Percentiles rank a stretch among this genome's conserved stretches.
These are phyloP conservation scores for Carettochelys insculpta DNA, from an alignment of 2,113 vertebrate species.

Conservation along the genomic window DNA sequence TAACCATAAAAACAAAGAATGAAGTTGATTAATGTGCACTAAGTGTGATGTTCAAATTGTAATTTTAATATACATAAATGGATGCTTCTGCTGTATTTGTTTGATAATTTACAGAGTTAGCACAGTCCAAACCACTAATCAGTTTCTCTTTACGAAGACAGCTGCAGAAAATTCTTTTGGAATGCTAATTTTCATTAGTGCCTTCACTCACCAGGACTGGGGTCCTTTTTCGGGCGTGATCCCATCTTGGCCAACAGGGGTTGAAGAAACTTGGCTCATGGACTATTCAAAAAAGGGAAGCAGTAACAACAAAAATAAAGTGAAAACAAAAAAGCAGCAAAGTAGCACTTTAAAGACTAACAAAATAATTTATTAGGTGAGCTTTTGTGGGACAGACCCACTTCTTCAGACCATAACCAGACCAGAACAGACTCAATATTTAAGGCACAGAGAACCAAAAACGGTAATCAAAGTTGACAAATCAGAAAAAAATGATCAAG, in stretches of 20 bases:
- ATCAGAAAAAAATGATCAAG: too few relatives aligned
- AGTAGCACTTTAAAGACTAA: too few relatives aligned
- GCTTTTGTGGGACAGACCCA: too few relatives aligned
- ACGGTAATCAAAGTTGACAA: too few relatives aligned
- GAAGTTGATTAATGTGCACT: slow-evolving; percentile 85
- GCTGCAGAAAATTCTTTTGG: slow-evolving; percentile 77
- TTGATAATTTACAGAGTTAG: slow-evolving; percentile 85
- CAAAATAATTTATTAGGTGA: too few relatives aligned
- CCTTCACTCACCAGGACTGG: slow-evolving; percentile 45
- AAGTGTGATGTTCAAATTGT: slow-evolving; percentile 82
- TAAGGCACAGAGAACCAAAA: too few relatives aligned
- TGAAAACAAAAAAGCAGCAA: too few relatives aligned
- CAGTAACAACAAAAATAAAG: neutral
- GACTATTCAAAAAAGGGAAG: slow-evolving; percentile 37
- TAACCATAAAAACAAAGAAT: slow-evolving; percentile 84
- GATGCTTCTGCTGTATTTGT: slow-evolving; percentile 80
- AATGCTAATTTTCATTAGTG: slow-evolving; percentile 81
- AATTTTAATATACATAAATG: slow-evolving; percentile 83
- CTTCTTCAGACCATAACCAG: too few relatives aligned
- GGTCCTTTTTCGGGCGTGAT: slow-evolving; percentile 42
- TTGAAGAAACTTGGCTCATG: neutral
- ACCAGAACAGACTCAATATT: too few relatives aligned
- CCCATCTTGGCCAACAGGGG: slow-evolving; percentile 25
- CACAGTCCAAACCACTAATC: slow-evolving; percentile 83
- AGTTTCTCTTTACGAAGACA: slow-evolving; percentile 83